These are phyloP conservation scores for Anisognathus igniventris DNA, from an alignment of 2,797 vertebrate species.

Conservation along the genomic window DNA sequence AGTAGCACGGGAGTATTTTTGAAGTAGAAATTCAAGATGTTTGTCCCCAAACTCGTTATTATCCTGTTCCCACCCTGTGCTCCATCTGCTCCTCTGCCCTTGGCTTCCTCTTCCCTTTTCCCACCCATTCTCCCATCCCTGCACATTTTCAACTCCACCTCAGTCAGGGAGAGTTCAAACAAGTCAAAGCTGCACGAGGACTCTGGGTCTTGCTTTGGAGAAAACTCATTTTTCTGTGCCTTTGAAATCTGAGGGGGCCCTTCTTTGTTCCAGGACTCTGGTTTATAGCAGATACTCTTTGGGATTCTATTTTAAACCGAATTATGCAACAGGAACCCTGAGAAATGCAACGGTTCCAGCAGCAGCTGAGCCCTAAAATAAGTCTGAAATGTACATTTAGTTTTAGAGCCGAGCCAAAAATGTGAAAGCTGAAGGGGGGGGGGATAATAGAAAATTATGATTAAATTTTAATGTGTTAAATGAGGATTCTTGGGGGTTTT, in stretches of 20 bases:
- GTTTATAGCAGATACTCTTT: neutral
- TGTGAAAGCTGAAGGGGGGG: neutral
- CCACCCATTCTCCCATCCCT: neutral
- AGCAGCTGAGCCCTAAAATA: neutral
- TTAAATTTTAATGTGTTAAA: neutral
- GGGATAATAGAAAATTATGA: neutral
- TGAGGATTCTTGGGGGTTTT: neutral
- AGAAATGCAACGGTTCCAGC: neutral
- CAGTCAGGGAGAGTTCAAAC: neutral
- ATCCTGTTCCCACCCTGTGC: neutral
- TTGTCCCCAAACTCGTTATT: neutral
- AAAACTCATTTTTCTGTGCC: neutral
- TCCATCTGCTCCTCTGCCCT: neutral
- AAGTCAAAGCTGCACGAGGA: neutral
- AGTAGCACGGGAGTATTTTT: neutral
- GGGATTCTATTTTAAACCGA: neutral
- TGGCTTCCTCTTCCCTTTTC: neutral
- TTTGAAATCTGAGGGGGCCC: neutral
- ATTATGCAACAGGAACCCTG: neutral
- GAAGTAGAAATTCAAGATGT: neutral
- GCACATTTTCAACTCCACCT: rapidly evolving
- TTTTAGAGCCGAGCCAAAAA: neutral
- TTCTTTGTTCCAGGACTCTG: neutral
- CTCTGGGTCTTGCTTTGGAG: neutral
- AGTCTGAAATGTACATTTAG: neutral